These are phyloP conservation scores for Hirundichthys speculiger DNA, from an alignment of 2,113 vertebrate genomes.

Conservation along the genomic window DNA sequence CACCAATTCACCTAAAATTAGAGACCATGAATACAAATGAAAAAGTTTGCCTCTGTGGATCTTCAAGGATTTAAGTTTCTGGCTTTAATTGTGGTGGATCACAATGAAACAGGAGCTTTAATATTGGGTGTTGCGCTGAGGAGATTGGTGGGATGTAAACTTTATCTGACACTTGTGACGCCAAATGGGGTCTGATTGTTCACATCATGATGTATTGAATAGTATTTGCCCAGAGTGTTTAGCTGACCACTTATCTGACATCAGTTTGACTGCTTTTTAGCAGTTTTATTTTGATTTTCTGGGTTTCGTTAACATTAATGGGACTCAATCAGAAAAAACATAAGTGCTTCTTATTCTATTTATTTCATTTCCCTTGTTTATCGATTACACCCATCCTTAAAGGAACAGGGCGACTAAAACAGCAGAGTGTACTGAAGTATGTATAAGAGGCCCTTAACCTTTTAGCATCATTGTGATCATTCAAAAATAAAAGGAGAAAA, in stretches of 20 bases:
- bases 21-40: constrained; percentile 50
- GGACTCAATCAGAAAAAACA: not conserved
- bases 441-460: constrained; percentile 43
- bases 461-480: constrained; percentile 56
- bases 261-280: not conserved
- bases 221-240: not conserved
- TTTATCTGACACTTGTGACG: constrained; percentile 2
- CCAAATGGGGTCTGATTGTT: constrained; percentile 4
- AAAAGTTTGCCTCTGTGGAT: constrained; percentile 22
- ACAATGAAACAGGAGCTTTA: not conserved
- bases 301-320: constrained; percentile 9
- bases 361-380: not conserved
- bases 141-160: not conserved
- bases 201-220: not conserved
- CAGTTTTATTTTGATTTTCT: not conserved
- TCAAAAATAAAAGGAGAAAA: constrained; percentile 7
- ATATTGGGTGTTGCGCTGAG: not conserved
- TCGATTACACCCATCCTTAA: constrained; percentile 10
- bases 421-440: constrained; percentile 16
- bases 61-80: constrained; percentile 13
- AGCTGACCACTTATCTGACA: not conserved
- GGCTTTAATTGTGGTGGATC: constrained; percentile 16
- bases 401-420: constrained; percentile 25
- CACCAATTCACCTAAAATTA: constrained; percentile 43
- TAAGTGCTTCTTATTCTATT: not conserved